Conservation (phyloP, 2,113 vertebrate species). For the Tupaia tana region DNA sequence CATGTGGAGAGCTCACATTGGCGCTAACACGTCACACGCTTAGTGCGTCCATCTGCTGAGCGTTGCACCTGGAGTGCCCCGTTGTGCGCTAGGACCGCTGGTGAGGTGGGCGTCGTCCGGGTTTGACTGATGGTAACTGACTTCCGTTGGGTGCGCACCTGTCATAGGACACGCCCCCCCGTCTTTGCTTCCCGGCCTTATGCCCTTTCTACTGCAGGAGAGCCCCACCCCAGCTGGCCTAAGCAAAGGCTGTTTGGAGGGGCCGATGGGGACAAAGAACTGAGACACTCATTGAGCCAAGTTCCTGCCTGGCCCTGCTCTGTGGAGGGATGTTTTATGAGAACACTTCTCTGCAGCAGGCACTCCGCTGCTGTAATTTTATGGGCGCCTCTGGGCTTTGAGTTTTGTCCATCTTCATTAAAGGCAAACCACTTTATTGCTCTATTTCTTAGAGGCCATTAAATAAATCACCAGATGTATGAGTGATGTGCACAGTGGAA, state of each 20-base stretch:
- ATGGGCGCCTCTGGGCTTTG: slow-evolving; percentile 35
- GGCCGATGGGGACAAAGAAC: rapidly evolving
- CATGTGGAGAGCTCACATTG: neutral
- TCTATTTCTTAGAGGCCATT: slow-evolving; percentile 66
- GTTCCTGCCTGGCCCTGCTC: neutral
- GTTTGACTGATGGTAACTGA: neutral
- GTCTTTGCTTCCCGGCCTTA: neutral
- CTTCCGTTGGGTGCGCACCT: neutral
- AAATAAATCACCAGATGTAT: slow-evolving; percentile 49
- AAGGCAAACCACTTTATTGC: slow-evolving; percentile 56
- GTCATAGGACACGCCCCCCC: neutral
- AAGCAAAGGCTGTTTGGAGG: neutral
- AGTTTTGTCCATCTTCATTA: slow-evolving; percentile 56
- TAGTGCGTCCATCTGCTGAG: neutral
- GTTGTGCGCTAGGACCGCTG: neutral
- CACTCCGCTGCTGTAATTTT: neutral
- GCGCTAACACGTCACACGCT: neutral
- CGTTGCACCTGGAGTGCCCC: too few relatives aligned
- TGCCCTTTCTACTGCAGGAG: rapidly evolving
- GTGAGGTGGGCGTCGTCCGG: too few relatives aligned
- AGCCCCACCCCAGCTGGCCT: neutral
- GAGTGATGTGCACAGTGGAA: neutral
- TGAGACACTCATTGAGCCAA: rapidly evolving
- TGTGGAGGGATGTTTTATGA: rapidly evolving
- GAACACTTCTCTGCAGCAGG: neutral